phyloP scores from a whole-genome alignment of 2,888 invertebrate species.

The Eucera pruinosa region DNA sequence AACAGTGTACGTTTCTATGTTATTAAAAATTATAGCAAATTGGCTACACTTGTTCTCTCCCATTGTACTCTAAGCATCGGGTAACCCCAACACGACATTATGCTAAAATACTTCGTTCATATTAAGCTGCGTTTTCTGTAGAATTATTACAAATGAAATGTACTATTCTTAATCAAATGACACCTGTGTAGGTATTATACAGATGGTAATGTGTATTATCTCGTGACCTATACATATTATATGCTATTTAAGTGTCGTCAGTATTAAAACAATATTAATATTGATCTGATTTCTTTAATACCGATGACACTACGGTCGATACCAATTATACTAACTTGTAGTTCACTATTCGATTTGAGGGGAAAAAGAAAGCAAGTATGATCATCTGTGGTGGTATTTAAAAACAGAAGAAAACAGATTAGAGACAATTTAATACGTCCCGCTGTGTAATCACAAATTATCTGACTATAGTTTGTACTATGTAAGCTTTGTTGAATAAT shows the following conservation, averaged over 20 bases:
- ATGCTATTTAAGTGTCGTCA: conserved; percentile 25
- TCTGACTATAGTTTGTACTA: conserved; percentile 40
- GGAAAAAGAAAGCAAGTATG: background rate
- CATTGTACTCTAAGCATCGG: conserved; percentile 43
- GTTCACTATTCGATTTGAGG: conserved; percentile 15
- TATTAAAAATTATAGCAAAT: conserved; percentile 50
- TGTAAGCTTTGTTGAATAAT: conserved; percentile 49
- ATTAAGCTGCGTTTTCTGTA: conserved; percentile 39
- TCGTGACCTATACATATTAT: conserved; percentile 33
- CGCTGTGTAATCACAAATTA: conserved; percentile 31
- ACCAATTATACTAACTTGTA: conserved; percentile 31
- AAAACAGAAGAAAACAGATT: conserved; percentile 4
- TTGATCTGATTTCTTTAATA: conserved; percentile 30
- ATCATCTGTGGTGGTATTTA: conserved; percentile 7
- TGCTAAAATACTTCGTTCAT: conserved; percentile 37
- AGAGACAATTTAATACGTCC: conserved; percentile 26
- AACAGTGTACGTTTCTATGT: conserved; percentile 45
- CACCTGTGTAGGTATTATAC: conserved; percentile 37
- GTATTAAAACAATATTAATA: conserved; percentile 32
- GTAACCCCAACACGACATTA: conserved; percentile 6
- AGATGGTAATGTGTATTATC: conserved; percentile 27
- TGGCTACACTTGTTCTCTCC: conserved; percentile 40
- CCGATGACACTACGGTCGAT: conserved; percentile 30
- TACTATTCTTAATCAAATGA: conserved; percentile 47
- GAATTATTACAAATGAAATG: conserved; percentile 30